These are phyloP conservation scores for Oryzias curvinotus DNA, from an alignment of 2,113 vertebrate species.

Conservation along the genomic window DNA sequence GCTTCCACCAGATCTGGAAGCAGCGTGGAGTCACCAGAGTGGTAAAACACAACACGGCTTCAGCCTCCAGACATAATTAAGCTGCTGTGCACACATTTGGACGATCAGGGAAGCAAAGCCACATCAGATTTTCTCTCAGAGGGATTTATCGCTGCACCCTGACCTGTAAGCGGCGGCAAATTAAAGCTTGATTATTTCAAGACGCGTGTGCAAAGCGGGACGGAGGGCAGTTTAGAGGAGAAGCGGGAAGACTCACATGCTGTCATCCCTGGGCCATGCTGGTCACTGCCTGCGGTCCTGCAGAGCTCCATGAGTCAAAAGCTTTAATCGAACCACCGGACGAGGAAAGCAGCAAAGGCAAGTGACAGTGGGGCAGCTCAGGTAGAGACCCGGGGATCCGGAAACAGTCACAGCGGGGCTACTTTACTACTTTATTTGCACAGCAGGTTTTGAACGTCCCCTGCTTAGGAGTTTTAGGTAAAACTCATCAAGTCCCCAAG, in stretches of 20 bases:
- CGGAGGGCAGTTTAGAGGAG: slow-evolving; percentile 30
- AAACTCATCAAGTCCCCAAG: too few species aligned
- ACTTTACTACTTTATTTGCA: too few species aligned
- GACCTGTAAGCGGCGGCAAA: slow-evolving; percentile 21
- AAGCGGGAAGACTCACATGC: slow-evolving; percentile 27
- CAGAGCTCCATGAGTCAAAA: too few species aligned
- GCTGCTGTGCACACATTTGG: slow-evolving; percentile 57
- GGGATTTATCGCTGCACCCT: slow-evolving; percentile 40
- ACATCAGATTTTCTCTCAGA: slow-evolving; percentile 49
- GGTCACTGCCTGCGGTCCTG: too few species aligned
- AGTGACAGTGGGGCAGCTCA: too few species aligned
- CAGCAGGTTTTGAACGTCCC: too few species aligned
- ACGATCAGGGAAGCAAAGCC: slow-evolving; percentile 53
- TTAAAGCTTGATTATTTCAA: slow-evolving; percentile 56
- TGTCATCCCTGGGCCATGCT: slow-evolving; percentile 9
- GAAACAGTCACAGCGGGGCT: too few species aligned
- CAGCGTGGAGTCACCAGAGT: slow-evolving; percentile 57
- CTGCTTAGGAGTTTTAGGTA: too few species aligned
- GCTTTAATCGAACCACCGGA: too few species aligned
- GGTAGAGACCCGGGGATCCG: too few species aligned
- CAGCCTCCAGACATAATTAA: slow-evolving; percentile 58
- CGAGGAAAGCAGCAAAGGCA: too few species aligned
- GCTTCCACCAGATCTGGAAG: slow-evolving; percentile 39
- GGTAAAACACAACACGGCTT: slow-evolving; percentile 59
- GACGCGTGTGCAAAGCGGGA: slow-evolving; percentile 28